Percentiles rank a stretch among this genome's conserved stretches.
These are phyloP conservation scores for Metaphire vulgaris DNA, from an alignment of 1,140 invertebrate species.

Conservation along the genomic window DNA sequence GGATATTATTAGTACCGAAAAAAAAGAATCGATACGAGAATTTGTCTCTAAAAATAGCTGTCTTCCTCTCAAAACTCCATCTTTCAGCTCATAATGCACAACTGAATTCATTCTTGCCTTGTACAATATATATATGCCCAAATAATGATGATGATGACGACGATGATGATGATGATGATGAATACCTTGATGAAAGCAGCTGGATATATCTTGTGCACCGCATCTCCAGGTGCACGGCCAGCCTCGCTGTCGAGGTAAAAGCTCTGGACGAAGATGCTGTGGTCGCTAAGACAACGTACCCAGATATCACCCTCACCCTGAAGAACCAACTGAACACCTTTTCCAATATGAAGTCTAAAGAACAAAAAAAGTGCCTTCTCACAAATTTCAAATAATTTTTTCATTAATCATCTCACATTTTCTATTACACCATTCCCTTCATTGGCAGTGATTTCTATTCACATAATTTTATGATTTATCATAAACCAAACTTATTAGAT, in stretches of 20 bases:
- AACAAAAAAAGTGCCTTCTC: no score
- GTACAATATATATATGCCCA: no score
- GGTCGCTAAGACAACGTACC: constrained; percentile 89
- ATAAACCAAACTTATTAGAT: constrained; percentile 1
- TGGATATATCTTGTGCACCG: constrained; percentile 97
- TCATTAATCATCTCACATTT: not conserved
- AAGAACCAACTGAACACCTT: constrained; percentile 84
- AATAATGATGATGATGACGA: no score
- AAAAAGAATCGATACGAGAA: no score
- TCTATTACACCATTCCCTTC: not conserved
- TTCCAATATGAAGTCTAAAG: constrained; percentile 69
- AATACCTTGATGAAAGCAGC: constrained; percentile 86
- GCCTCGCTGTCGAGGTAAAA: constrained; percentile 96
- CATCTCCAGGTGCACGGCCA: constrained; percentile 89
- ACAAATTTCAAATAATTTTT: no score
- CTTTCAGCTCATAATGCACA: no score
- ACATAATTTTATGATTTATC: not conserved
- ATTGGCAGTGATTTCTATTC: not conserved
- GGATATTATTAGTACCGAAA: no score
- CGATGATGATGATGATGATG: not conserved
- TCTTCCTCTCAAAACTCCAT: no score
- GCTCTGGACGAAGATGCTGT: constrained; percentile 97
- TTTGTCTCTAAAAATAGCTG: no score
- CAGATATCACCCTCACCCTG: constrained; percentile 94
- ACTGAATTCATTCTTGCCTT: no score